A percentile compares a stretch with the other conserved stretches of the same genome.
These are phyloP conservation scores for Autographa pulchrina DNA, from an alignment of 2,888 invertebrate species.

Conservation along the genomic window DNA sequence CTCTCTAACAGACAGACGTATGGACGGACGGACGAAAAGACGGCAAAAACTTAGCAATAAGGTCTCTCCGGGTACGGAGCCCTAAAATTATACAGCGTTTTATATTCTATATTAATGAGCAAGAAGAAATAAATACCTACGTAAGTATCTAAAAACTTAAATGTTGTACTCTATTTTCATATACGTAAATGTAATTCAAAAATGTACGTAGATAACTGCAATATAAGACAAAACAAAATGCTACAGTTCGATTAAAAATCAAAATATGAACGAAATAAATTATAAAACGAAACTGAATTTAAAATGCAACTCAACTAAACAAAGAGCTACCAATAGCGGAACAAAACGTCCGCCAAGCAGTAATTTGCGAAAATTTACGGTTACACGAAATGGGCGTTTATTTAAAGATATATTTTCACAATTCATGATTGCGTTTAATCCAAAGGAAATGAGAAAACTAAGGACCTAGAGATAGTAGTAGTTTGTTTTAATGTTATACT, in stretches of 20 bases:
- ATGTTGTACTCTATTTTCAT: too few relatives aligned
- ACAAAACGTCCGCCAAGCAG: neutral
- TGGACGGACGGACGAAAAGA: too few relatives aligned
- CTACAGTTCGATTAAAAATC: too few relatives aligned
- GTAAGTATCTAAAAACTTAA: too few relatives aligned
- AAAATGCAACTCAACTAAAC: slow-evolving; percentile 5
- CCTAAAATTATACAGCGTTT: too few relatives aligned
- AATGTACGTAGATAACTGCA: too few relatives aligned
- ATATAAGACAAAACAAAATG: too few relatives aligned
- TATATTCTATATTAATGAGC: too few relatives aligned
- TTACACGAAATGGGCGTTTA: slow-evolving; percentile 46
- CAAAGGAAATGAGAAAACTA: slow-evolving; percentile 19
- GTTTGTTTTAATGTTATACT: slow-evolving; percentile 23
- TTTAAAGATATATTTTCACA: slow-evolving; percentile 47
- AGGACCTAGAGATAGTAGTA: slow-evolving; percentile 5
- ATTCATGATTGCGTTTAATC: slow-evolving; percentile 46
- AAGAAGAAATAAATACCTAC: neutral
- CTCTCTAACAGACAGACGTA: too few relatives aligned
- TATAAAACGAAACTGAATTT: neutral
- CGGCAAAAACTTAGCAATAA: too few relatives aligned
- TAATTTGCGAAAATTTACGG: slow-evolving; percentile 49
- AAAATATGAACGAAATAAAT: neutral
- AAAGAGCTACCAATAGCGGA: slow-evolving; percentile 8
- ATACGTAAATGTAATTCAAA: too few relatives aligned
- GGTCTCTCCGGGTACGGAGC: too few relatives aligned